Conservation (phyloP, 2,113 vertebrate genomes). For the Geococcyx californianus region DNA sequence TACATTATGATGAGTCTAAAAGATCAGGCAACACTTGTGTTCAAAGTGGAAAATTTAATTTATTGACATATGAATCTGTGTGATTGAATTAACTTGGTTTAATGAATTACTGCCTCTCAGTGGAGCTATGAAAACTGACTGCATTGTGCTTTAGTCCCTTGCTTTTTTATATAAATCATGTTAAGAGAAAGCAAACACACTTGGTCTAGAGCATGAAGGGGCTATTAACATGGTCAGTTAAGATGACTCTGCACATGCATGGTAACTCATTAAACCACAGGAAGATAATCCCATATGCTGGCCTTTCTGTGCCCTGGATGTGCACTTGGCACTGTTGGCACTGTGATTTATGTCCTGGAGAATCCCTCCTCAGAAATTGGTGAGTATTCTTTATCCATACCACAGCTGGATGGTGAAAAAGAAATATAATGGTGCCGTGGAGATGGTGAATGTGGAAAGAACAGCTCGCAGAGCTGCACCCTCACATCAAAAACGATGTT, state of each 20-base stretch:
- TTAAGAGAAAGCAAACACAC: neutral
- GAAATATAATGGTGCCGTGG: neutral
- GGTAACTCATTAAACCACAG: neutral
- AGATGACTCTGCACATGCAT: neutral
- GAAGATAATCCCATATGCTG: fast-evolving
- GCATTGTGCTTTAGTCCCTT: neutral
- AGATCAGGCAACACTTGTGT: neutral
- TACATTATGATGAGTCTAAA: neutral
- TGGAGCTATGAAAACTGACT: neutral
- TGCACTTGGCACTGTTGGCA: too few species aligned
- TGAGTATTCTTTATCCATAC: neutral
- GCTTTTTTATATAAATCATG: neutral
- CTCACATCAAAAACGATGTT: neutral
- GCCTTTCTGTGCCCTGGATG: too few species aligned
- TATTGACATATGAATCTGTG: neutral
- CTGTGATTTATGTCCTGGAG: neutral
- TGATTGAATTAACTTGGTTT: neutral
- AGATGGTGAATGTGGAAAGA: neutral
- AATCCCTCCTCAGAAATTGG: neutral
- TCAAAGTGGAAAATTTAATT: neutral
- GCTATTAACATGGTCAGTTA: neutral
- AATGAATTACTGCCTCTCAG: neutral
- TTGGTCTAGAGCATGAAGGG: neutral
- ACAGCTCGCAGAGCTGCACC: neutral
- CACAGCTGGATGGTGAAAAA: neutral